Evolutionary conservation across 2,113 vertebrate genomes (phyloP), one percentile per base, ranked within the genome.

Genomic region (Microtus pennsylvanicus): DNA sequence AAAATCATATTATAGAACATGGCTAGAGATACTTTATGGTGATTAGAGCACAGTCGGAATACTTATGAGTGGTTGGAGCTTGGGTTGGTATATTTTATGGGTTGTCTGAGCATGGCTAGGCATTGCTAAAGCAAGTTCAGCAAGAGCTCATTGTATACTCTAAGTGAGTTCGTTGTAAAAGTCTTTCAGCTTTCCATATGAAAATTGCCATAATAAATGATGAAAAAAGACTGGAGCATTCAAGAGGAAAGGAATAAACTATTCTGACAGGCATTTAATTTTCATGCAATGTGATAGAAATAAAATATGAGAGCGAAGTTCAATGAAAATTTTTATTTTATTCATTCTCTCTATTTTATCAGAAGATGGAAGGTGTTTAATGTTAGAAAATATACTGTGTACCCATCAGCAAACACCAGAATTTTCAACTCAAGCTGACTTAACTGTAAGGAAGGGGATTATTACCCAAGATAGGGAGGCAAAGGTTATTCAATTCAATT

Each of bases 131-230:
- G 42, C 22, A 89, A 77, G 33, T 42, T 47, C 10, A 92, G 19
- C 65, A 61, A 87, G 55, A 45, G 11, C 80, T 89, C 82, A 82
- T 55, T 85, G 12, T 89, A 26, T 42, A 52, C 30, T 69, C 22
- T 86, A 52, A 8, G 7, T 45, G 21, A 12, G 26, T 85, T 95
- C 35, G 33, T 33, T 91, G 22, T 90, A 91, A 91, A 90, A 80
- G 81, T 63, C 38, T 90, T 96, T 87, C 52, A 91, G 47, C 38
- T 65, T 65, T 87, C 82, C 50, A 2, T 69, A 85, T 89, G 63
- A 89, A 96, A 74, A 45, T 83, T 67, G 82, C 91, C 33, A 14
- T 81, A 75, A 93, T 87, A 93, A 94, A 55, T 82, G 16, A 78
- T 96, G 38, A n/a, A 69, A 80, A 85, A 81, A 86, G 1, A 78